Evolutionary conservation across 2,113 vertebrate genomes (phyloP), one percentile per base, ranked within the genome.

Genomic region (Chloebia gouldiae): DNA sequence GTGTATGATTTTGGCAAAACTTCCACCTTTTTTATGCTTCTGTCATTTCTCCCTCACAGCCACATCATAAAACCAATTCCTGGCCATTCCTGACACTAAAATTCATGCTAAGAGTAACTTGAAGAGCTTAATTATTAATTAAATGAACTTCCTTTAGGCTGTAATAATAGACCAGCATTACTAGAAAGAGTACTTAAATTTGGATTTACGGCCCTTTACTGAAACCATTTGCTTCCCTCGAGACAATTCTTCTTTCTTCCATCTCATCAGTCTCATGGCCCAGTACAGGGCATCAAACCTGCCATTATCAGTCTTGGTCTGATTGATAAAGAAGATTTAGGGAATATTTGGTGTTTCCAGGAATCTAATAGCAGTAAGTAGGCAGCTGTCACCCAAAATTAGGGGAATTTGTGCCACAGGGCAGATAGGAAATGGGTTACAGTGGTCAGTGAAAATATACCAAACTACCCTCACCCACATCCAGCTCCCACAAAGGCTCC

Each of bases 101-200:
- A 75, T 66, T 80, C 71, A 88, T 20, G 39, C 24, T 18, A 22
- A 88, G 42, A 95, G 44, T 81, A 88, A 86, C 64, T 70, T 66
- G 35, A 90, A 92, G 39, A 81, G 40, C 78, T 91, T 54, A 89
- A 81, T 88, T 54, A 92, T 90, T 77, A 83, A 86, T 77, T 81
- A 71, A 90, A 68, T 53, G 3, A 93, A 71, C 82, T 94, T 96
- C 61, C 91, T 96, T 91, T 84, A 51, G 57, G 39, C 73, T 81
- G 24, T 13, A 88, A 82, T 66, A 90, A 86, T 59, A 94, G 47
- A 60, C 47, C 40, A 53, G 60, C 51, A 28, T 16, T 90, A 88
- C 27, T 56, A 57, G 63, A 94, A 92, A 71, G 70, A 82, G 76
- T 75, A 70, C 61, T 66, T 94, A 63, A 54, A 73, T 80, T 93